Base-by-base conservation (phyloP, 2,888 invertebrate genomes). In the Portevinia maculata region DNA sequence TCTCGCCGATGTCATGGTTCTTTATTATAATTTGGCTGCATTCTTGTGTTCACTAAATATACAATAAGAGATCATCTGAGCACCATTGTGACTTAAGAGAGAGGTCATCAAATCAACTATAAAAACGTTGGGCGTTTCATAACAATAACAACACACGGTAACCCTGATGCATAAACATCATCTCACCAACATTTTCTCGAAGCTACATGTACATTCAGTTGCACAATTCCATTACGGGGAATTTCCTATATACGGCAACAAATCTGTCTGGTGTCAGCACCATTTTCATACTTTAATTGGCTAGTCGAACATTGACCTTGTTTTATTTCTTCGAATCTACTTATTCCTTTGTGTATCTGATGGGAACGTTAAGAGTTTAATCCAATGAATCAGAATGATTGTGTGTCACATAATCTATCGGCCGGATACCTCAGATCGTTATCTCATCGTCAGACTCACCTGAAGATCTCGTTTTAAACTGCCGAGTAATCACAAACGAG, bases 301-400 rank as follows among this genome's bases (percentile, higher is more conserved):
- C 9, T 55, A 15, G 39, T 15, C 32, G 6, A 28, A n/a, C 69
- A 24, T 60, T 70, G 59, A 70, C 70, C 59, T 41, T 48, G 37
- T 52, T 52, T 32, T 39, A 28, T 24, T 41, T 59, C 6, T 4
- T 24, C 19, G 21, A 17, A 39, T 30, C 24, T 28, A 11, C 15
- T 34, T 7, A 48, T 39, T 57, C 13, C 5, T 52, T 5, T 9
- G 3, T 9, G 3, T 7, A 44, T 2, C 1, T 50, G n/a, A 70
- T 32, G 59, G 50, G 41, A 52, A 41, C 59, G 70, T 60, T 30
- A 41, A 41, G 7, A 41, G 17, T 48, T n/a, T 3, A 24, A 34
- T 24, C 57, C 19, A 11, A 28, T 24, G 50, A 30, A 39, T 32
- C 59, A 39, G n/a, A 59, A 70, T 70, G 39, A 48, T n/a, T 41